Evolutionary conservation across 2,888 invertebrate species (phyloP), one percentile per base, ranked within the genome.

Genomic region (Erynnis tages): DNA sequence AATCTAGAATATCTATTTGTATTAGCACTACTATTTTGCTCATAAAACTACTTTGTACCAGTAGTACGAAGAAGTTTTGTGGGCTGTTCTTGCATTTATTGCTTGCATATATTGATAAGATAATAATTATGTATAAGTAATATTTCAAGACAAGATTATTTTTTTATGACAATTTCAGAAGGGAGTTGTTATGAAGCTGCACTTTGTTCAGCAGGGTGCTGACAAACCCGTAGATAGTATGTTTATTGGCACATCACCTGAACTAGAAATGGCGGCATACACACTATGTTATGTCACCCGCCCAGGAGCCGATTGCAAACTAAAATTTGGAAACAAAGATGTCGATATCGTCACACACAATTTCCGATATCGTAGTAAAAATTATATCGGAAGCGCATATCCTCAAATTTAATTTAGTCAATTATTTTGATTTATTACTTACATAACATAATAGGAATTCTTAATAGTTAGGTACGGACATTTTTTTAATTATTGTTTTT

Each of bases 201-300:
- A 95, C 58, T 93, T 95, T 56, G 92, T 90, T 48, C 94, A 94
- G 75, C 92, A 93, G 67, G 92, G 92, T 0, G 81, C 92, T 1
- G 93, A 93, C 58, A 96, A 96, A 69, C 95, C 96, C 0, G 94
- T 95, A 0, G 93, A 93, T 45, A 91, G 92, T 0, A 91, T 96
- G 88, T 95, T 96, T 66, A 89, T 96, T 55, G 96, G 96, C 16
- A 95, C 95, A 1, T 96, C 96, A 46, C 98, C 98, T 0, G 98
- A 98, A 81, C 87, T 97, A 59, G 98, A 98, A 79, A 91, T 98
- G 83, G 95, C 97, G 0, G 78, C 98, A 1, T 98, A 97, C 76
- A 95, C 97, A 0, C 91, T 97, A 2, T 98, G 98, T 72, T 97
- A 95, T 75, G 86, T 95, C 34, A 86, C 94, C 8, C 91, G 96